Evolutionary conservation across 2,797 vertebrate species (phyloP), one percentile per base, ranked within the genome.

Genomic region (Labroides dimidiatus): DNA sequence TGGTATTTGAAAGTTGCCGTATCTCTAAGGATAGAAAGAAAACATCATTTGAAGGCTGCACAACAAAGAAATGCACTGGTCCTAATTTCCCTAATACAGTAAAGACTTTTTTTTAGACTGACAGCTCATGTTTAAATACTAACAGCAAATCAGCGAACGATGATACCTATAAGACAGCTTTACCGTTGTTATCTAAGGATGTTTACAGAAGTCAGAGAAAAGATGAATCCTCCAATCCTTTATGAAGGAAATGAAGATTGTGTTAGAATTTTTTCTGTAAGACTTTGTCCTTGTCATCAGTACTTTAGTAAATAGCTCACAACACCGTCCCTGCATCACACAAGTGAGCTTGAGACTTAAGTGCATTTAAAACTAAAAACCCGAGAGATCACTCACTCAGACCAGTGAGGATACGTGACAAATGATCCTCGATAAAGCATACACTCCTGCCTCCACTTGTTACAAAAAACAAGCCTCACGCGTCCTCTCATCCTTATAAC

Each of bases 401-500:
- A 75, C 57, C 37, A 47, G 54, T 61, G 10, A 45, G 11, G 43
- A 47, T 44, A 44, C 7, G 21, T 44, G 42, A 73, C 8, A 52
- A 56, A 57, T 72, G 6, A 20, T 17, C 37, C 4, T 39, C 42
- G 19, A 53, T 36, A 49, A 17, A 56, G 67, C 56, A 17, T 15
- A 21, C 27, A 15, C 13, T 23, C 13, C 49, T 44, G 27, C 24
- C 5, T 64, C 30, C 30, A 42, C 30, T 45, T 59, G 27, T 36
- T 10, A 39, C 30, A 33, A 4, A n/a, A 37, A 75, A 41, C 39
- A 63, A 45, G 44, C 13, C 48, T 67, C 44, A 55, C 59, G 64
- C 73, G 48, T 59, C 50, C 37, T 67, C 52, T 77, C 24, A 15
- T 54, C 54, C 37, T 52, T 54, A 24, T 51, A 14, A 55, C 45